phyloP scores from a whole-genome alignment of 2,797 vertebrate species.

The Myiothlypis chrysogaster region DNA sequence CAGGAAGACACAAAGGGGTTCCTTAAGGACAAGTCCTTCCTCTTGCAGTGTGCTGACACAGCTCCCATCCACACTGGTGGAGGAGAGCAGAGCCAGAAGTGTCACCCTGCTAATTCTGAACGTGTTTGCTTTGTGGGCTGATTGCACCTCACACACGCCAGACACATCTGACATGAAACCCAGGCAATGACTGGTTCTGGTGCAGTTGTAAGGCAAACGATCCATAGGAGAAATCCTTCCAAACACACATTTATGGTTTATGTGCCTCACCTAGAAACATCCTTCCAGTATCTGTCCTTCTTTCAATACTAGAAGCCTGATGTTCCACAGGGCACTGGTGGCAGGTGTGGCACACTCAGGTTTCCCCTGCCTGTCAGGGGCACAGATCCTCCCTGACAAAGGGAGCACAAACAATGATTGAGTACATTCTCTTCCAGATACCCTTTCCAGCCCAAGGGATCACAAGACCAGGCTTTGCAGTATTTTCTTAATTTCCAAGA shows the following conservation, averaged over 20 bases:
- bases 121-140: neutral
- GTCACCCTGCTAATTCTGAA: neutral
- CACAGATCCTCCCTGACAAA: neutral
- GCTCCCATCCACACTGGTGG: neutral
- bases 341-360: accelerated
- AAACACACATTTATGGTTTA: neutral
- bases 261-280: neutral
- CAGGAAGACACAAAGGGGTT: conserved; percentile 28
- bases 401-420: neutral
- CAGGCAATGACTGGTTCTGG: neutral
- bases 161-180: neutral
- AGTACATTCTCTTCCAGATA: neutral
- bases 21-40: conserved; percentile 48
- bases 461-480: neutral
- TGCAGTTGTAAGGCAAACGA: neutral
- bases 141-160: neutral
- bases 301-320: neutral
- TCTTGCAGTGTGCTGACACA: neutral
- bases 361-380: neutral
- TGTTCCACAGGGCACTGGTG: neutral
- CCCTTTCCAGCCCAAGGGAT: neutral
- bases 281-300: neutral
- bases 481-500: neutral
- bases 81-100: neutral
- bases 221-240: neutral